Percentiles rank a stretch among this genome's conserved stretches.
These are phyloP conservation scores for Neosilurus mollespiculum DNA, from an alignment of 2,797 vertebrate species.

Conservation along the genomic window DNA sequence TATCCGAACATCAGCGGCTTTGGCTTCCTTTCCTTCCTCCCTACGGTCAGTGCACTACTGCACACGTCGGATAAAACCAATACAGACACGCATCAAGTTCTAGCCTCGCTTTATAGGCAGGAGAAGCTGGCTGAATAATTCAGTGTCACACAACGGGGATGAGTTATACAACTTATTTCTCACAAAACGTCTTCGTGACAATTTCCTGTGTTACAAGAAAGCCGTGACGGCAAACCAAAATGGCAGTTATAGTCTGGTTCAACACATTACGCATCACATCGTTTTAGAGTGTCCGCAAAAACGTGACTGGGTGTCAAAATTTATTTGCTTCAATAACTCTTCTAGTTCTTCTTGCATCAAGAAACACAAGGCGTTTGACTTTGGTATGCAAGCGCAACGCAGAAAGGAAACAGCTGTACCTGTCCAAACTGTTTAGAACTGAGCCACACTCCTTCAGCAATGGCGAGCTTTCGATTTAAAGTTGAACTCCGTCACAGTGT, in stretches of 20 bases:
- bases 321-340: neutral
- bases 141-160: conserved; percentile 1
- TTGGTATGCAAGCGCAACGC: neutral
- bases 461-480: neutral
- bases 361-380: conserved; percentile 9
- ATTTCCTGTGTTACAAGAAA: neutral
- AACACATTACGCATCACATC: neutral
- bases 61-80: neutral
- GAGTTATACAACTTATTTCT: conserved; percentile 11
- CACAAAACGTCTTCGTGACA: neutral
- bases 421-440: neutral
- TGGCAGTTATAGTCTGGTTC: neutral
- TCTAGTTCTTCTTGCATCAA: neutral
- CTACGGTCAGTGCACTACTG: neutral
- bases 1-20: neutral
- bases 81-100: neutral
- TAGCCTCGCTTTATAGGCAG: neutral
- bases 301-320: neutral
- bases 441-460: neutral
- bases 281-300: neutral
- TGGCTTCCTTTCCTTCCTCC: too few relatives aligned
- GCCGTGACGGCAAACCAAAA: neutral
- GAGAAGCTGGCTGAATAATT: conserved; percentile 4
- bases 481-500: neutral
- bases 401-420: neutral